A percentile compares a stretch with the other conserved stretches of the same genome.
These are phyloP conservation scores for Campoplex capitator DNA, from an alignment of 2,888 invertebrate genomes.

Conservation along the genomic window DNA sequence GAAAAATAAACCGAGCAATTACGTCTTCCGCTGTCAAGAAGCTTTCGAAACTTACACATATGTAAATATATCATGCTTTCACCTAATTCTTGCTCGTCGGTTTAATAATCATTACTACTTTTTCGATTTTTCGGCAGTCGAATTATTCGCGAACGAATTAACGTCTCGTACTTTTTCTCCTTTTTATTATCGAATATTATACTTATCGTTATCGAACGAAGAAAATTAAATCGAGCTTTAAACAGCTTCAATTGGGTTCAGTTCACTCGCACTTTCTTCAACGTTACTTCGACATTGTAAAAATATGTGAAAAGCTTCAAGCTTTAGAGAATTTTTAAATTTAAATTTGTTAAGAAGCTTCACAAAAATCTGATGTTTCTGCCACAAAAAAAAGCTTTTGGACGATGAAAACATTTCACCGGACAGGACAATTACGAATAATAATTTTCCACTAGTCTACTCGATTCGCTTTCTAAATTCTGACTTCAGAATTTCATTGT, in stretches of 20 bases:
- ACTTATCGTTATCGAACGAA: not conserved
- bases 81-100: slow-evolving; percentile 12
- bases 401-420: slow-evolving; percentile 5
- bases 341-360: not conserved
- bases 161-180: not conserved
- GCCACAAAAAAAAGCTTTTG: not conserved
- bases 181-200: not conserved
- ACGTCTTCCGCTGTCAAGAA: slow-evolving; percentile 40
- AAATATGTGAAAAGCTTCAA: too few relatives aligned
- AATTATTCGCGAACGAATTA: slow-evolving; percentile 2
- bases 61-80: slow-evolving; percentile 1
- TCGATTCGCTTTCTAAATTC: not conserved
- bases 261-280: too few relatives aligned
- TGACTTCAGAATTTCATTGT: not conserved
- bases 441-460: slow-evolving; percentile 9
- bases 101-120: not conserved
- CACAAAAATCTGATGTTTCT: not conserved
- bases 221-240: not conserved
- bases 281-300: too few relatives aligned
- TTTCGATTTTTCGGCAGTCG: not conserved
- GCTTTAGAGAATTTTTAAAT: not conserved
- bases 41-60: slow-evolving; percentile 21
- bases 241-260: not conserved
- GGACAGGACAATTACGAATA: not conserved
- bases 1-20: slow-evolving; percentile 5